Evolutionary conservation across 1,140 invertebrate genomes (phyloP).

Genomic region (Nasonia longicornis): DNA sequence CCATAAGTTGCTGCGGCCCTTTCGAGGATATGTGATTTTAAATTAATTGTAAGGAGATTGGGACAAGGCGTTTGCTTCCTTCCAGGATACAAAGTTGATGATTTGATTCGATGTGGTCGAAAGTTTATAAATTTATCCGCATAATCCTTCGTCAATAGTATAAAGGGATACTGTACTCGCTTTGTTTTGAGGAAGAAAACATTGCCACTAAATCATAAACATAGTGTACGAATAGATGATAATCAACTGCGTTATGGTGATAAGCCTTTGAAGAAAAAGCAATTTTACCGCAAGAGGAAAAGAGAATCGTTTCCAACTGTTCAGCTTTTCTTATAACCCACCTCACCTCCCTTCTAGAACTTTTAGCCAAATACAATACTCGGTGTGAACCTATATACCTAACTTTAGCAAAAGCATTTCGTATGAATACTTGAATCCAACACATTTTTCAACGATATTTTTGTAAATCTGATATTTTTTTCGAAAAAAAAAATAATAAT

Average conservation of each 20-base stretch:
- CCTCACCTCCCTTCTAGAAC: conserved; percentile 4
- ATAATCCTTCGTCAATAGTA: background rate
- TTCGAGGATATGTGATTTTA: background rate
- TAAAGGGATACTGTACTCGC: background rate
- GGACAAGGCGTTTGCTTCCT: background rate
- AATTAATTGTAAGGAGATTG: background rate
- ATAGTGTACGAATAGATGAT: background rate
- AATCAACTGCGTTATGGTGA: background rate
- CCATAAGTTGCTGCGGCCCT: background rate
- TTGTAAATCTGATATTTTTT: conserved; percentile 38
- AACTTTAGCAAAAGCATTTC: background rate
- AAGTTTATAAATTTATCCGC: background rate
- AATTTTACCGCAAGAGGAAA: background rate
- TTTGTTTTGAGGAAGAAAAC: background rate
- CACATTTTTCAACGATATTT: conserved; percentile 24
- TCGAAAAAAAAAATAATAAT: background rate
- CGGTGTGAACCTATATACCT: background rate
- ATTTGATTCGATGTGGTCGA: background rate
- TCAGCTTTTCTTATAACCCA: background rate
- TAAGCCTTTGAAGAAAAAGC: background rate
- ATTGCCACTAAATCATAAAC: background rate
- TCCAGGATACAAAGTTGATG: background rate
- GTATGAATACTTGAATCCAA: background rate
- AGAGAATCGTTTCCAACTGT: conserved; percentile 2
- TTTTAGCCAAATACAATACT: background rate